Evolutionary conservation across 2,113 vertebrate genomes (phyloP).

Genomic region (Mohoua ochrocephala): DNA sequence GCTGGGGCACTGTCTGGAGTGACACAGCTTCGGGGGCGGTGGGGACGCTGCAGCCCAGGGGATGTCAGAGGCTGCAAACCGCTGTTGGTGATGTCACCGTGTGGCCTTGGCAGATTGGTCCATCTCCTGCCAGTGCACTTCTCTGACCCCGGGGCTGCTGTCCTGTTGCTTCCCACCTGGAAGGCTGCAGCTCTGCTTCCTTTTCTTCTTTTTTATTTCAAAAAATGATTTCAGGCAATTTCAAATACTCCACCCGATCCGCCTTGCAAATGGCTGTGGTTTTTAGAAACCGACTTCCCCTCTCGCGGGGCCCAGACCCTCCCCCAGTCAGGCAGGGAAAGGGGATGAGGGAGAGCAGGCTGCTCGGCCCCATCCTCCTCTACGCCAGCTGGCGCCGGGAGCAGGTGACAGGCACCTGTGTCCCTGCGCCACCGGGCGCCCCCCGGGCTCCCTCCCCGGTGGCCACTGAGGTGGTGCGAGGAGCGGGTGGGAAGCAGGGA

Average conservation of each 20-base stretch:
- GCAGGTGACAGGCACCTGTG: conserved; percentile 35
- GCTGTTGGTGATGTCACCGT: accelerated
- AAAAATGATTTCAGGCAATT: neutral
- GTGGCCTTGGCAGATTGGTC: accelerated
- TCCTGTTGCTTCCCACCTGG: neutral
- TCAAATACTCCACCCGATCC: neutral
- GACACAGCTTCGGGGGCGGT: neutral
- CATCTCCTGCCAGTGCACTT: neutral
- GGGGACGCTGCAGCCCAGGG: neutral
- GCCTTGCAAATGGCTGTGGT: neutral
- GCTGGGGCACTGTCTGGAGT: accelerated
- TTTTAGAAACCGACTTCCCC: neutral
- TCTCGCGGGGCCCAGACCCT: neutral
- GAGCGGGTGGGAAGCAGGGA: neutral
- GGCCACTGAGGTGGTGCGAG: neutral
- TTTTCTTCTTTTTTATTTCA: neutral
- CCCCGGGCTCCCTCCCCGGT: accelerated
- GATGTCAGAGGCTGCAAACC: neutral
- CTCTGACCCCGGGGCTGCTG: neutral
- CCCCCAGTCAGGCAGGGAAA: neutral
- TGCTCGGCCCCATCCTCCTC: neutral
- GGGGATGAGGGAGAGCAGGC: neutral
- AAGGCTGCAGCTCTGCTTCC: neutral
- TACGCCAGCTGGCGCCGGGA: neutral
- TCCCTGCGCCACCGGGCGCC: neutral